Percentiles rank a stretch among this genome's conserved stretches.
These are phyloP conservation scores for Drosophila rellima DNA, from an alignment of 2,888 invertebrate genomes.

Conservation along the genomic window DNA sequence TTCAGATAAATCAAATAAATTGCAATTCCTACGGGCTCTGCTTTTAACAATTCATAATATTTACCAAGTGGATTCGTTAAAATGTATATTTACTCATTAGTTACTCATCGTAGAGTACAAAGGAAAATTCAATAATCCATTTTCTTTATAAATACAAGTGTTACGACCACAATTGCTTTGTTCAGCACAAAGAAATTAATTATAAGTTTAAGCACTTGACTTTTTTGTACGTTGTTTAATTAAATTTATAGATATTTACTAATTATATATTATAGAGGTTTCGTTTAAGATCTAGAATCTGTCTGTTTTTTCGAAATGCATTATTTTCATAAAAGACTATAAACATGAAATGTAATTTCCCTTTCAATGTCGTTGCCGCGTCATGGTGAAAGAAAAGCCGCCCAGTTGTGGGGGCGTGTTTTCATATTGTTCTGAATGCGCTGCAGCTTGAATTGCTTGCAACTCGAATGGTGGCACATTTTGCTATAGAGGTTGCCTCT, in stretches of 20 bases:
- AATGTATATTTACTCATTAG: slow-evolving; percentile 8
- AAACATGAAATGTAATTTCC: slow-evolving; percentile 80
- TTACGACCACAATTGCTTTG: slow-evolving; percentile 6
- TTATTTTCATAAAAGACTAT: slow-evolving; percentile 76
- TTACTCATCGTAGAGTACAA: slow-evolving; percentile 6
- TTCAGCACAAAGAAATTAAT: slow-evolving; percentile 4
- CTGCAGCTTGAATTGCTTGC: slow-evolving; percentile 35
- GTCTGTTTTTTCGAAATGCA: slow-evolving; percentile 44
- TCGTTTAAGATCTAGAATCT: not conserved
- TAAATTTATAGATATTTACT: not conserved
- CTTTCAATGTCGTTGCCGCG: slow-evolving; percentile 74
- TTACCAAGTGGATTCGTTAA: slow-evolving; percentile 10
- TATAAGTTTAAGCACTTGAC: not conserved
- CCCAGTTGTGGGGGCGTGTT: slow-evolving; percentile 31
- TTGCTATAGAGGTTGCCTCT: slow-evolving; percentile 68
- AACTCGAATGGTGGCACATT: slow-evolving; percentile 50
- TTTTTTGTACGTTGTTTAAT: not conserved
- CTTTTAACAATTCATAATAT: slow-evolving; percentile 6
- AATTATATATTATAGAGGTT: not conserved
- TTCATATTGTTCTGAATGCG: slow-evolving; percentile 43
- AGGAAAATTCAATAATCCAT: not conserved
- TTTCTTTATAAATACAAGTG: not conserved
- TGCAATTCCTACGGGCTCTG: not conserved
- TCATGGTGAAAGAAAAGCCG: slow-evolving; percentile 50
- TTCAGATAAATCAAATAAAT: too few species aligned